Base-by-base conservation (phyloP, 2,888 invertebrate genomes). In the Cynaeus angustus region DNA sequence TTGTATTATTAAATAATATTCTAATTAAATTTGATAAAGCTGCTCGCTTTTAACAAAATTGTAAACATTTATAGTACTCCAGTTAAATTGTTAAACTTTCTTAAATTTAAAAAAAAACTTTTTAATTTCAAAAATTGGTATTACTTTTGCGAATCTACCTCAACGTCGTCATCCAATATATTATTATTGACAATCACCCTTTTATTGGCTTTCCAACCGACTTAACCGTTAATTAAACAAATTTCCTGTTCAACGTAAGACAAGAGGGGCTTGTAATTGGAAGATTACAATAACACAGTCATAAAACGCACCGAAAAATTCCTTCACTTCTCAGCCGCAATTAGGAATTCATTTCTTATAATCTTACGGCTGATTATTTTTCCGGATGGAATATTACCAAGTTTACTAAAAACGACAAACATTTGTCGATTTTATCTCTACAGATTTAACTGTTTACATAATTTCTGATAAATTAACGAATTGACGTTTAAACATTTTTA, bases 181-280 rank as follows among this genome's bases (percentile, higher is more conserved):
- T n/a, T n/a, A n/a, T n/a, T n/a, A n/a, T 21, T 21, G 21, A 1
- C 21, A 21, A 21, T 21, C 21, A 4, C 21, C 4, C 21, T 21
- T n/a, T 4, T 21, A 21, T 4, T 3, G 4, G 21, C 33, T 33
- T 33, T n/a, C n/a, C 33, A 6, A 2, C 33, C 33, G 9, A 2
- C 7, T 33, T 2, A 33, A 33, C 33, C 50, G 37, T 64, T 38
- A 66, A 56, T 66, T 66, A 66, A 43, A 46, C 66, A 56, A 21
- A 48, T 38, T 66, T 66, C 66, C 66, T 66, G 56, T 46, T 38
- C 53, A 53, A n/a, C 28, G 13, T 28, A 43, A 48, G 56, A 66
- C 55, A 66, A 66, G 12, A 10, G 56, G 65, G 65, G 65, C 53
- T 53, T 28, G 12, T 66, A 66, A 66, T 66, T 66, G 66, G 45